These are phyloP conservation scores for Apis laboriosa DNA, from an alignment of 1,140 invertebrate species.

Conservation along the genomic window DNA sequence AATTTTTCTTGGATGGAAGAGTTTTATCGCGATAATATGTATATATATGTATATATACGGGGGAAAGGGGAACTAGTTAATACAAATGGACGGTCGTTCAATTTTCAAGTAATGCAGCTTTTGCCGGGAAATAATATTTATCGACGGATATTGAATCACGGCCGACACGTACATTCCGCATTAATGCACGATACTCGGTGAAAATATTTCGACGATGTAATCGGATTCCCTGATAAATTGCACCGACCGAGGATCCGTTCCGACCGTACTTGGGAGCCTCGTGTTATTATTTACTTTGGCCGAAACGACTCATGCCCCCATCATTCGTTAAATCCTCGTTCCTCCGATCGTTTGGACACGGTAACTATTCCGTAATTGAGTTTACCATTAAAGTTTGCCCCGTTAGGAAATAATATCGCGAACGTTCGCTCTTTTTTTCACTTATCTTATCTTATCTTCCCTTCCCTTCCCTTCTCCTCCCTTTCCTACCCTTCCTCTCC, in stretches of 20 bases:
- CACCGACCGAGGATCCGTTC: constrained; percentile 4
- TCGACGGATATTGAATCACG: constrained; percentile 34
- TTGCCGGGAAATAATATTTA: constrained; percentile 44
- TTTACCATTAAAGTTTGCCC: no score
- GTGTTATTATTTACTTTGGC: constrained; percentile 32
- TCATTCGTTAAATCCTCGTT: constrained; percentile 10
- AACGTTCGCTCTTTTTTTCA: no score
- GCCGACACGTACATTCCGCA: constrained; percentile 14
- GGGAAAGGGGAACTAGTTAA: not conserved
- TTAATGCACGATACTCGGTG: constrained; percentile 30
- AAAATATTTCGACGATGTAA: constrained; percentile 49
- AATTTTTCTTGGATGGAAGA: not conserved
- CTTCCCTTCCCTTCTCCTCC: not conserved
- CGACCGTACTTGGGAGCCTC: not conserved
- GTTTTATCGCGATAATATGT: not conserved
- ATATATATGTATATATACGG: not conserved
- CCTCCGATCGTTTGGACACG: not conserved
- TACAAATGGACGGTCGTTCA: constrained; percentile 21
- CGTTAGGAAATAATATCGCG: no score
- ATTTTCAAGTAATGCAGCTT: constrained; percentile 33
- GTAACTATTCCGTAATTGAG: no score
- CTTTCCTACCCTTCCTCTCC: no score
- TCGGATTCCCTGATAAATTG: constrained; percentile 50
- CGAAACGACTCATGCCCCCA: not conserved
- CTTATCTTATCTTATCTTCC: no score